Evolutionary conservation across 2,888 invertebrate genomes (phyloP).

Genomic region (Phymatocera aterrima): DNA sequence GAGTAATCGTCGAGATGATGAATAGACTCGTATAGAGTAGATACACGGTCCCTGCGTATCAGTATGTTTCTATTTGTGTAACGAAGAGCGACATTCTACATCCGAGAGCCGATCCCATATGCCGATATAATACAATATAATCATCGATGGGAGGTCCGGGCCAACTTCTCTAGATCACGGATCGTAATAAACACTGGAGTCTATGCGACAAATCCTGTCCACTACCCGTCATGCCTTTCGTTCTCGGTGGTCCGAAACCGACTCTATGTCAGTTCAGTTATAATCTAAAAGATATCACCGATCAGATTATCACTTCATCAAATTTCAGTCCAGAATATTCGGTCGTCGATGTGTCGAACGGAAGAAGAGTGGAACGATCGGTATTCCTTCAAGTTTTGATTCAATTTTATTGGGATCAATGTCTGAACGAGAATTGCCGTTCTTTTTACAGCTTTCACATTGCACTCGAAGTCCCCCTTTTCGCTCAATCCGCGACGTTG

Average conservation of each 20-base stretch:
- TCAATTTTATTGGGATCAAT: too few species aligned
- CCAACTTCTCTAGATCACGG: neutral
- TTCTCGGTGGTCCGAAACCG: constrained; percentile 56
- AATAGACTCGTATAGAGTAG: constrained; percentile 7
- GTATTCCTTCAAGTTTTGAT: too few species aligned
- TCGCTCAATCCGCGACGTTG: too few species aligned
- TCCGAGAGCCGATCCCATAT: neutral
- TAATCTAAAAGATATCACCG: neutral
- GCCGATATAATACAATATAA: too few species aligned
- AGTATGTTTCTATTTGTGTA: neutral
- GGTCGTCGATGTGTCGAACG: too few species aligned
- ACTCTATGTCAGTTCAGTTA: neutral
- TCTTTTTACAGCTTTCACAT: too few species aligned
- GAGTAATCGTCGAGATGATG: constrained; percentile 20
- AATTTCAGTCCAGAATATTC: too few species aligned
- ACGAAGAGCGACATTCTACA: constrained; percentile 4
- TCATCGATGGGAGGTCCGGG: constrained; percentile 13
- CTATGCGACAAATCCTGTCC: constrained; percentile 62
- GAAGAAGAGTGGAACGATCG: too few species aligned
- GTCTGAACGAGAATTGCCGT: too few species aligned
- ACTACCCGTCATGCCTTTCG: constrained; percentile 50
- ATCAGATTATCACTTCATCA: too few species aligned
- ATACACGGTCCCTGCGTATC: neutral
- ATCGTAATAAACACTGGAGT: constrained; percentile 27
- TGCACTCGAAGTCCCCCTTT: too few species aligned